A percentile compares a stretch with the other conserved stretches of the same genome.
phyloP scores from a whole-genome alignment of 2,797 vertebrate genomes.

The Hypotaenidia philippensis region DNA sequence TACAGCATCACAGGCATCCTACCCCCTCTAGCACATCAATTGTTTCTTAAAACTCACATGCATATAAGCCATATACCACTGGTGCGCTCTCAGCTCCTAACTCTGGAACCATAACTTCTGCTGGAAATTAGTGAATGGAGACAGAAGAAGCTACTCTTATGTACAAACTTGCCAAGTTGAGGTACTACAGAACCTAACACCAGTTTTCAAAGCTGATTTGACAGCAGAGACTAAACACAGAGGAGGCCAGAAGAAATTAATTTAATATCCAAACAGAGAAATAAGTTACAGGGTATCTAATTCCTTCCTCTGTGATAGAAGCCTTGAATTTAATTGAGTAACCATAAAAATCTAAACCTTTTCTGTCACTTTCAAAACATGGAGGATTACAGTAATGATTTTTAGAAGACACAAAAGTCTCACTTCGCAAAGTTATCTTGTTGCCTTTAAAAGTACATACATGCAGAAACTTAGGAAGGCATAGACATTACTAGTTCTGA shows the following conservation, averaged over 20 bases:
- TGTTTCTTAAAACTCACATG: not conserved
- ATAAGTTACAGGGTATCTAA: rapidly evolving
- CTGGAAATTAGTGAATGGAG: too few relatives aligned
- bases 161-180: not conserved
- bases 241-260: not conserved
- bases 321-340: not conserved
- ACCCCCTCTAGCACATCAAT: rapidly evolving
- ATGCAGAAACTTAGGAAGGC: not conserved
- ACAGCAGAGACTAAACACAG: not conserved
- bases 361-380: not conserved
- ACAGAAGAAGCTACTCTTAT: too few relatives aligned
- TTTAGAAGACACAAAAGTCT: not conserved
- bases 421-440: not conserved
- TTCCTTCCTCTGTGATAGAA: not conserved
- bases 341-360: not conserved
- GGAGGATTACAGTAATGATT: not conserved
- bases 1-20: not conserved
- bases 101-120: not conserved
- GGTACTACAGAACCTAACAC: rapidly evolving
- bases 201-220: not conserved
- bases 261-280: not conserved
- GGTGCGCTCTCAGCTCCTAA: not conserved
- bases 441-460: not conserved
- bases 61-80: not conserved
- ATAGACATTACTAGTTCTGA: not conserved